A percentile compares a stretch with the other conserved stretches of the same genome.
phyloP scores from a whole-genome alignment of 2,888 invertebrate species.

The Ornithoptera alexandrae region DNA sequence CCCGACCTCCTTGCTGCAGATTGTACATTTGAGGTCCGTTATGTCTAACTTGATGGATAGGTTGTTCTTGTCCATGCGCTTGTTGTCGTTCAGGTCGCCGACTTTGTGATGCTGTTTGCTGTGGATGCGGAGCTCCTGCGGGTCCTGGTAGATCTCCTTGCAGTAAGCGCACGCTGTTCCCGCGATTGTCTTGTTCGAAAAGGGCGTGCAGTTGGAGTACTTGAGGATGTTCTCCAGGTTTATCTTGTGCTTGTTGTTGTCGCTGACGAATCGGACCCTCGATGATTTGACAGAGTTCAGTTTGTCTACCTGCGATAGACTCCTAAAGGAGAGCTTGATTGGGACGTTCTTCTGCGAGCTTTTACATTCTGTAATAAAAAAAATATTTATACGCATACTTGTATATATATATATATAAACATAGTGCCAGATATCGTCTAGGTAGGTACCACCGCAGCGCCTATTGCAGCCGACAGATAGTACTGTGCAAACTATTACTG shows the following conservation, averaged over 20 bases:
- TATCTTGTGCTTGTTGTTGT: constrained; percentile 53
- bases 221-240: constrained; percentile 62
- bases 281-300: constrained; percentile 38
- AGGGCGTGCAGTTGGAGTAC: constrained; percentile 68
- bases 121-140: constrained; percentile 49
- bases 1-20: constrained; percentile 47
- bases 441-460: too few species aligned
- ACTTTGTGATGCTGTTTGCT: constrained; percentile 45
- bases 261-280: constrained; percentile 42
- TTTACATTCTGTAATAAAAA: constrained; percentile 45
- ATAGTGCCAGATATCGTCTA: too few species aligned
- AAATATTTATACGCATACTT: neutral
- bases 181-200: constrained; percentile 58
- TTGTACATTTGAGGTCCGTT: constrained; percentile 56
- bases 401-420: too few species aligned
- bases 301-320: constrained; percentile 45
- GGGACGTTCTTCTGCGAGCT: constrained; percentile 29
- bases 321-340: constrained; percentile 46
- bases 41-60: constrained; percentile 68
- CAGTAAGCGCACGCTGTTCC: constrained; percentile 66
- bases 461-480: too few species aligned
- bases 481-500: too few species aligned
- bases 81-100: constrained; percentile 47
- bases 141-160: constrained; percentile 48
- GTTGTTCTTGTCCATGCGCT: constrained; percentile 57